Conservation (phyloP, 2,888 invertebrate genomes). For the Euzophera pinguis region DNA sequence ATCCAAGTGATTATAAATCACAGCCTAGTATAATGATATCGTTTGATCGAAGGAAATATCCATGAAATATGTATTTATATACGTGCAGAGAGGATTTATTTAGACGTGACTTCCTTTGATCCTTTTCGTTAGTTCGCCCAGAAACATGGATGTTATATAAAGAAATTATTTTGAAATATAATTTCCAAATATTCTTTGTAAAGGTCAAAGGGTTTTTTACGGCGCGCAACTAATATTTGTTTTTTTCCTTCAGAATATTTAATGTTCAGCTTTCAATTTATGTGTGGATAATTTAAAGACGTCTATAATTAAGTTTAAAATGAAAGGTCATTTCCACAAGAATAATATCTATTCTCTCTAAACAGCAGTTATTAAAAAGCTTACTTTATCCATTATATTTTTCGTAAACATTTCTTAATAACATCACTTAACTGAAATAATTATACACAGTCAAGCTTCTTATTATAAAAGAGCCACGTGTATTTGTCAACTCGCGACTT, state of each 20-base stretch:
- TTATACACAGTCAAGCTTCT: too few relatives aligned
- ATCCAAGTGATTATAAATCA: conserved; percentile 1
- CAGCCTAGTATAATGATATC: background rate
- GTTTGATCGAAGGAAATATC: conserved; percentile 4
- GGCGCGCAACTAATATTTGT: background rate
- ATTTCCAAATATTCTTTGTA: background rate
- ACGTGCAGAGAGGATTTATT: conserved; percentile 12
- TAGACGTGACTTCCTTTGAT: conserved; percentile 19
- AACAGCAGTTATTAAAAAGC: too few relatives aligned
- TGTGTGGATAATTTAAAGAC: too few relatives aligned
- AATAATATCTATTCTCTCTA: too few relatives aligned
- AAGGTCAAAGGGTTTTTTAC: background rate
- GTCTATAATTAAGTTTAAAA: too few relatives aligned
- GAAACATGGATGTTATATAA: conserved; percentile 4
- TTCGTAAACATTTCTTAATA: too few relatives aligned
- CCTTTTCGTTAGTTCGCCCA: conserved; percentile 12
- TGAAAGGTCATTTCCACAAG: too few relatives aligned
- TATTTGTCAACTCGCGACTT: too few relatives aligned
- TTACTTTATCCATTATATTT: too few relatives aligned
- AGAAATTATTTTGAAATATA: background rate
- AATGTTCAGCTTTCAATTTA: too few relatives aligned
- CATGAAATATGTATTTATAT: conserved; percentile 12
- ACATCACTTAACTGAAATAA: too few relatives aligned
- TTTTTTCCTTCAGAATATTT: background rate
- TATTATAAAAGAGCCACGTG: too few relatives aligned